Conservation (phyloP, 2,113 vertebrate genomes). For the Solenodon paradoxus region DNA sequence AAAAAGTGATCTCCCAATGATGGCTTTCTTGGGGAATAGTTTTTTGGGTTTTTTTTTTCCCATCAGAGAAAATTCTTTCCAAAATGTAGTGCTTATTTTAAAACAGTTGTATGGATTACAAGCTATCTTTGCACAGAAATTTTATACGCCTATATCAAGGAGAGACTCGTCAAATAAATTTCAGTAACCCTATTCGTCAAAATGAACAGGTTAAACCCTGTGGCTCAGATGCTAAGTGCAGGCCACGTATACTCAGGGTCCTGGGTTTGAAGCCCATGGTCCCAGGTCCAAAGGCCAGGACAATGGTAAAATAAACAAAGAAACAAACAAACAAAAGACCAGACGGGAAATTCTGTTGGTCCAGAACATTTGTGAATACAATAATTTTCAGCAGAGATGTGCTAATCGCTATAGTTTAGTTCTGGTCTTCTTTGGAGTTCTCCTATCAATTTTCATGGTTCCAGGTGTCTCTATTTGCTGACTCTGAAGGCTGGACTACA, state of each 20-base stretch:
- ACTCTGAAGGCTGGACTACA: no score
- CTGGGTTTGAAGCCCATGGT: no score
- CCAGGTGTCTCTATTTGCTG: not conserved
- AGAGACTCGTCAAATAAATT: slow-evolving; percentile 23
- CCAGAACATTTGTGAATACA: not conserved
- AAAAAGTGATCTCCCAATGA: not conserved
- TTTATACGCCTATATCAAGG: not conserved
- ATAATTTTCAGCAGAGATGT: slow-evolving; percentile 4
- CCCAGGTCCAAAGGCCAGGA: no score
- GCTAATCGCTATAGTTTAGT: not conserved
- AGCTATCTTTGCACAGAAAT: slow-evolving; percentile 11
- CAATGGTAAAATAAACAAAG: no score
- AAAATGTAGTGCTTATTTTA: slow-evolving; percentile 22
- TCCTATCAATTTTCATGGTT: not conserved
- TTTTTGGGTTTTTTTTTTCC: slow-evolving; percentile 10
- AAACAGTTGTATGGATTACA: not conserved
- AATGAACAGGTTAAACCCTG: no score
- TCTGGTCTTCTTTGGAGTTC: not conserved
- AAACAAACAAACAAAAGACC: slow-evolving; percentile 22
- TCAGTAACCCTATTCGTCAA: not conserved
- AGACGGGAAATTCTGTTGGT: not conserved
- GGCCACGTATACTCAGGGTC: no score
- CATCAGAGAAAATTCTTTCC: slow-evolving; percentile 31
- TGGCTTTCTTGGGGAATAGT: not conserved
- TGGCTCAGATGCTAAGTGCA: no score